Base-by-base conservation (phyloP, 2,888 invertebrate genomes). In the Cantharis flavilabris region DNA sequence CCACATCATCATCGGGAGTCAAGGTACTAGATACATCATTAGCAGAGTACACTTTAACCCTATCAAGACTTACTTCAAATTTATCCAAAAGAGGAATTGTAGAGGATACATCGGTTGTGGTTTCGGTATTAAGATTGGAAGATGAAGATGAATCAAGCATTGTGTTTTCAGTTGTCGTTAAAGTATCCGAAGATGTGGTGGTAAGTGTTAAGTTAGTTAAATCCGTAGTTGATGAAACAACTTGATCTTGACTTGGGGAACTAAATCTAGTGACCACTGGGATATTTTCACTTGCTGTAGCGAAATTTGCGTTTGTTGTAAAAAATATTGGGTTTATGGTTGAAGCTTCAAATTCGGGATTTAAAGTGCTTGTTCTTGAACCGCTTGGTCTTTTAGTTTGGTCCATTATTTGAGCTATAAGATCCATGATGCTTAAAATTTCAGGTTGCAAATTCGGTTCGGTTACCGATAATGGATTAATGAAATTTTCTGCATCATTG, bases 1-100 rank as follows among this genome's bases (percentile, higher is more conserved):
- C 86, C 89, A 90, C 90, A 86, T 89, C 89, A 86, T 89, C 89
- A 80, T 89, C 88, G 85, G 91, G 87, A 87, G 88, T 89, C 71
- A 82, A 80, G 82, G 86, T 87, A 83, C 84, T 84, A 65, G 86
- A 78, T 33, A 84, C 71, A 83, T 88, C 88, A 79, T 88, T 88
- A 84, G 87, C 87, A 63, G 88, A 87, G 81, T 84, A 86, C 69
- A 88, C 81, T 69, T 84, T 85, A 71, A 88, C 88, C 80, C 87
- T 88, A 75, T 84, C 86, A 33, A 87, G 86, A 86, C 87, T 88
- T 85, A 88, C 88, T 86, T 87, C 84, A 76, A 88, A 87, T 72
- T 83, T 85, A 30, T 83, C 75, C 18, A 86, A 71, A 69, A 83
- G 81, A 73, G 86, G 85, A 71, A 86, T 18, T 28, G 90, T 90